These are phyloP conservation scores for Myrmecobius fasciatus DNA, from an alignment of 2,113 vertebrate species.

Conservation along the genomic window DNA sequence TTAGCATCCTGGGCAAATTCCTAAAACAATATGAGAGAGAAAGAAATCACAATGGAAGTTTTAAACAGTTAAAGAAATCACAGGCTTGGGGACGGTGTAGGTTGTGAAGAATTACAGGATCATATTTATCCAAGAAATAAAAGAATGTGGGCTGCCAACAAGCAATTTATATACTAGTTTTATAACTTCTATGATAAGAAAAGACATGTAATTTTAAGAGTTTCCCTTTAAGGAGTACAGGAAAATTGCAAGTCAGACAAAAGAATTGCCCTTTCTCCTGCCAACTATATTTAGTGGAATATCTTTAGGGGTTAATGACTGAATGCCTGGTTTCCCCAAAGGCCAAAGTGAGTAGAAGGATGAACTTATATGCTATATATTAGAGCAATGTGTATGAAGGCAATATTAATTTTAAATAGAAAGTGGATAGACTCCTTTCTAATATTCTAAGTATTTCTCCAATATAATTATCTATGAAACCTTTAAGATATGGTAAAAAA, in stretches of 20 bases:
- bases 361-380: background rate
- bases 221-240: background rate
- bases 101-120: background rate
- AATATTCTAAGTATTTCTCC: background rate
- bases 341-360: background rate
- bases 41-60: background rate
- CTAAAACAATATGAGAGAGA: background rate
- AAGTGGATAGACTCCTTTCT: background rate
- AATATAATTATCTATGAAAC: background rate
- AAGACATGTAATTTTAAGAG: background rate
- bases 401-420: background rate
- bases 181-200: background rate
- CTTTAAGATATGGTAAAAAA: background rate
- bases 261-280: background rate
- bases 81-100: background rate
- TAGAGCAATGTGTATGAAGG: background rate
- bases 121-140: background rate
- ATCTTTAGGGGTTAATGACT: background rate
- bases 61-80: background rate
- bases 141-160: background rate
- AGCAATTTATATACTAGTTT: background rate
- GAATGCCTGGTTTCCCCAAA: background rate
- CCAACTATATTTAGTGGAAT: background rate
- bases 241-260: background rate
- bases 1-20: background rate